These are phyloP conservation scores for Tragopan temminckii DNA, from an alignment of 2,797 vertebrate species.

Conservation along the genomic window DNA sequence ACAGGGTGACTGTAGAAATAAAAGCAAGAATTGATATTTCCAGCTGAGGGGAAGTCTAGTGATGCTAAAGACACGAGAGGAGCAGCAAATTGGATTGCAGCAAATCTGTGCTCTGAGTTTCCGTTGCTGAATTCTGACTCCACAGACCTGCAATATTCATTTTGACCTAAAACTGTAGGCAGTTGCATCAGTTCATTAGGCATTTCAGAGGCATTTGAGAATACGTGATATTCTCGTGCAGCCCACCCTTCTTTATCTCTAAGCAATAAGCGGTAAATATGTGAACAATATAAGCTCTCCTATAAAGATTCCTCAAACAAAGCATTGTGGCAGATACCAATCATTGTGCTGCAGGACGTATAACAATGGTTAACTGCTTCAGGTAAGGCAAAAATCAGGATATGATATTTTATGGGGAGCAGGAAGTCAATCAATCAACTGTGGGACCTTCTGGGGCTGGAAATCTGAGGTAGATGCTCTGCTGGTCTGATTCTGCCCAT, in stretches of 20 bases:
- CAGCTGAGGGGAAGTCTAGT: neutral
- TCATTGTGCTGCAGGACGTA: neutral
- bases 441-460: neutral
- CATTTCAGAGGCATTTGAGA: neutral
- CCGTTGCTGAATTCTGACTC: neutral
- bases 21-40: conserved; percentile 4
- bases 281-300: neutral
- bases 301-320: neutral
- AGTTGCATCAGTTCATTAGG: neutral
- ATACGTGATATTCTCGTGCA: neutral
- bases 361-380: neutral
- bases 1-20: neutral
- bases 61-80: neutral
- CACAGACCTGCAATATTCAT: accelerated
- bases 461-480: neutral
- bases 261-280: neutral
- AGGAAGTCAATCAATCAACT: neutral
- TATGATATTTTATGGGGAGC: neutral
- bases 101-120: neutral
- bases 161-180: neutral
- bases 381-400: neutral
- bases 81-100: neutral
- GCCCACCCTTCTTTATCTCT: neutral
- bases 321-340: neutral
- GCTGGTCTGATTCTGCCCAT: neutral